Conservation (phyloP, 2,113 vertebrate genomes). For the Alouatta palliata region DNA sequence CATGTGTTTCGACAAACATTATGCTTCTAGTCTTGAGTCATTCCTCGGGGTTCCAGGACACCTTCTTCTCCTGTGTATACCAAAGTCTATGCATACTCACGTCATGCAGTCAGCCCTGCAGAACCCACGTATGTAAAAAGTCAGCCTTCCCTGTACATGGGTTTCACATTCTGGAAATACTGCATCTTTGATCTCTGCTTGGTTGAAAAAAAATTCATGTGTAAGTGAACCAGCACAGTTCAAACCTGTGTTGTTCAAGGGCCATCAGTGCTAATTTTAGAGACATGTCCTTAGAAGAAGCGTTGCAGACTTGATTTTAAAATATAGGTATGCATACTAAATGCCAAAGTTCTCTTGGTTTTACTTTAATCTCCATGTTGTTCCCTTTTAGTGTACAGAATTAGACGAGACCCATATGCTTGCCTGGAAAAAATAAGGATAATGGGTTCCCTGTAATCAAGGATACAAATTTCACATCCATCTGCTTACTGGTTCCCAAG, state of each 20-base stretch:
- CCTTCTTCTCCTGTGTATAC: background rate
- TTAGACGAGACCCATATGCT: background rate
- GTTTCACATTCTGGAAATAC: background rate
- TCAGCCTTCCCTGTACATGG: background rate
- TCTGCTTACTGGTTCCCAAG: conserved; percentile 23
- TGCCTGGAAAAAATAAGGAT: background rate
- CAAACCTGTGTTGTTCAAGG: background rate
- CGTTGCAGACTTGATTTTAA: background rate
- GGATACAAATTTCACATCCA: conserved; percentile 38
- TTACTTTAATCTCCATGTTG: conserved; percentile 43
- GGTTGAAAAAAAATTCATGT: background rate
- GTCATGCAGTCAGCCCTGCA: background rate
- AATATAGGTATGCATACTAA: background rate
- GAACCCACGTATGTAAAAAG: background rate
- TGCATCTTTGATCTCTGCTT: background rate
- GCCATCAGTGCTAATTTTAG: background rate
- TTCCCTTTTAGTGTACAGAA: background rate
- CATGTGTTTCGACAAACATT: conserved; percentile 7
- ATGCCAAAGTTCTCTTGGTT: background rate
- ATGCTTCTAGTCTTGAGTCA: background rate
- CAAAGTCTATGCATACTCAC: background rate
- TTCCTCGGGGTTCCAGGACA: background rate
- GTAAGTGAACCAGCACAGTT: background rate
- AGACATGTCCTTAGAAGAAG: background rate
- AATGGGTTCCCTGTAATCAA: conserved; percentile 11